Conservation (phyloP, 2,888 invertebrate species). For the Callinectes sapidus region DNA sequence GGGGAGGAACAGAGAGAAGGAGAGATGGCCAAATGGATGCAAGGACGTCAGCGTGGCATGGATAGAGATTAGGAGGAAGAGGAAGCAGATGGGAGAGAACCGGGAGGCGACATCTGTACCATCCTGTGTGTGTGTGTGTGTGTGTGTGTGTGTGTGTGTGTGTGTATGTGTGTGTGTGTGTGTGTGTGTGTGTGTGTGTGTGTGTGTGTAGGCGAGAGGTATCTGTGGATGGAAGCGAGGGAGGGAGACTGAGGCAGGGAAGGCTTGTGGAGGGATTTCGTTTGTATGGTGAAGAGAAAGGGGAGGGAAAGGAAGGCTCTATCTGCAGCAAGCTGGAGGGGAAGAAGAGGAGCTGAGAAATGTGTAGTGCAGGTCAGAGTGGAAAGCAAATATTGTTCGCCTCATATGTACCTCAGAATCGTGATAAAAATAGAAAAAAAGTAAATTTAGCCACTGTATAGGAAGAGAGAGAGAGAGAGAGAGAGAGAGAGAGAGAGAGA, state of each 20-base stretch:
- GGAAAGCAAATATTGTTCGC: not conserved
- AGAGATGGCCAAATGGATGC: not conserved
- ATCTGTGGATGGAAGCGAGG: not conserved
- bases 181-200: too few species aligned
- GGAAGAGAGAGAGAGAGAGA: not conserved
- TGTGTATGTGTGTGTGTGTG: too few species aligned
- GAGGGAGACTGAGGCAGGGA: not conserved
- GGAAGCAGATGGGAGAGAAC: not conserved
- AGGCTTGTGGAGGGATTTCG: not conserved
- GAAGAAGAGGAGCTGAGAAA: not conserved
- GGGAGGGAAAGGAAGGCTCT: not conserved
- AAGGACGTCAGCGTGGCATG: not conserved
- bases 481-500: conserved; percentile 1
- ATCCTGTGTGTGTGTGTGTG: too few species aligned
- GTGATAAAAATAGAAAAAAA: not conserved
- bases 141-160: too few species aligned
- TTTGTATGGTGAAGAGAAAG: not conserved
- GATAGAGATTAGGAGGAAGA: not conserved
- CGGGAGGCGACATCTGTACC: too few species aligned
- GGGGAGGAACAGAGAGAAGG: not conserved
- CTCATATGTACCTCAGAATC: not conserved
- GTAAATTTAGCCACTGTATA: not conserved
- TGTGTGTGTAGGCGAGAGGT: not conserved
- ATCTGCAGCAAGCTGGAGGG: not conserved
- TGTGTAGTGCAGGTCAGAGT: not conserved